These are phyloP conservation scores for Oxygymnocypris stewartii DNA, from an alignment of 2,113 vertebrate species.

Conservation along the genomic window DNA sequence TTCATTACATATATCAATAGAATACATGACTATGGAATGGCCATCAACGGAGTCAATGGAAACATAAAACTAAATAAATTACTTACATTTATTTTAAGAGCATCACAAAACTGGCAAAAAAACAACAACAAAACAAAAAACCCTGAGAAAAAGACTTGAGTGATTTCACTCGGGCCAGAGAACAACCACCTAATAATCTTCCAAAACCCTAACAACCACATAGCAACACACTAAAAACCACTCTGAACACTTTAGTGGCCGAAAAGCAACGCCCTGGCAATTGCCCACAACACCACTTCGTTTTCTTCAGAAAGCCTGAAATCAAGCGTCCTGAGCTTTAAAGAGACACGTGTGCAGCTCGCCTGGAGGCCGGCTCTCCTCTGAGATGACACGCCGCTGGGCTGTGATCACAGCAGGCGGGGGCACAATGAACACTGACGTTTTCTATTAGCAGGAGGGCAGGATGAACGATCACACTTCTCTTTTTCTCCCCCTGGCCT, in stretches of 20 bases:
- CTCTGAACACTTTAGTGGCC: not conserved
- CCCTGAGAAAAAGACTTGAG: not conserved
- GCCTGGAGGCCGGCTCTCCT: slow-evolving; percentile 30
- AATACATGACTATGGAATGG: not conserved
- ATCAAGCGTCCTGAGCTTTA: slow-evolving; percentile 16
- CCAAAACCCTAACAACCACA: not conserved
- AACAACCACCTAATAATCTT: not conserved
- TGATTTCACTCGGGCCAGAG: not conserved
- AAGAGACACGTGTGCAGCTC: not conserved
- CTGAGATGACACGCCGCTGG: slow-evolving; percentile 43
- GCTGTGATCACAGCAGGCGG: slow-evolving; percentile 60
- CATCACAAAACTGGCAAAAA: not conserved
- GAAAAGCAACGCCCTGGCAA: not conserved
- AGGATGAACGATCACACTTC: slow-evolving; percentile 64
- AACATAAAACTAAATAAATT: not conserved
- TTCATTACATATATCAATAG: not conserved
- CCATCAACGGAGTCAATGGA: not conserved
- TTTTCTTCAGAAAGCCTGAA: slow-evolving; percentile 16
- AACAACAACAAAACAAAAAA: not conserved
- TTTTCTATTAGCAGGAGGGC: slow-evolving; percentile 57
- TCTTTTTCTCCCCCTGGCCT: slow-evolving; percentile 54
- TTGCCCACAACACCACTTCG: not conserved
- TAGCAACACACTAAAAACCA: not conserved
- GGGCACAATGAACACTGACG: slow-evolving; percentile 55
- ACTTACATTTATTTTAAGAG: not conserved